These are phyloP conservation scores for Coluber constrictor DNA, from an alignment of 2,797 vertebrate genomes.

Conservation along the genomic window DNA sequence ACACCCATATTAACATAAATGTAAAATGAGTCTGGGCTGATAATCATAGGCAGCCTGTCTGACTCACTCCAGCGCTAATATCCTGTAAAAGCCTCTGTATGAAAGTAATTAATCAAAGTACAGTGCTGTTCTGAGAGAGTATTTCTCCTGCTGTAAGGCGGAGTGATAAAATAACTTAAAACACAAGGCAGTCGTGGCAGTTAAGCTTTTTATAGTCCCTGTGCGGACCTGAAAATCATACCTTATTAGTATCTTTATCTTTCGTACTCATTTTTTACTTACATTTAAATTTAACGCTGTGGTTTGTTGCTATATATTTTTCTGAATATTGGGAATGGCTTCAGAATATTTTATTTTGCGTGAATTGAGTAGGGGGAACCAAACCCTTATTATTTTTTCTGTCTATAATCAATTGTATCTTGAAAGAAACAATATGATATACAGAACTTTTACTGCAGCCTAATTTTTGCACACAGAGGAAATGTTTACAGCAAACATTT, in stretches of 20 bases:
- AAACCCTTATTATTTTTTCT: background rate
- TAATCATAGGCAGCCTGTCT: slow-evolving; percentile 67
- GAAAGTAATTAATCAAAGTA: slow-evolving; percentile 75
- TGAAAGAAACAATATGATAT: background rate
- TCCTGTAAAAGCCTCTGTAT: slow-evolving; percentile 62
- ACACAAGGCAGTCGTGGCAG: slow-evolving; percentile 64
- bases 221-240: slow-evolving; percentile 75
- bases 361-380: slow-evolving; percentile 42
- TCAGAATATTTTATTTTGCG: slow-evolving; percentile 41
- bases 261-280: slow-evolving; percentile 70
- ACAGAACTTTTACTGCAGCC: background rate
- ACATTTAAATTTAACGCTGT: slow-evolving; percentile 70
- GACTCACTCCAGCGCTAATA: slow-evolving; percentile 66
- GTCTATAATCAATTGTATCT: background rate
- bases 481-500: background rate
- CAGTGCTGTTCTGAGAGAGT: slow-evolving; percentile 55
- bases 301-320: slow-evolving; percentile 36
- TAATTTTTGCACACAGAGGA: background rate
- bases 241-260: slow-evolving; percentile 78
- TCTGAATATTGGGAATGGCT: slow-evolving; percentile 54
- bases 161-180: slow-evolving; percentile 71
- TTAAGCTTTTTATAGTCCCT: slow-evolving; percentile 75
- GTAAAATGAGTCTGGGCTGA: slow-evolving; percentile 67
- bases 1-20: slow-evolving; percentile 67
- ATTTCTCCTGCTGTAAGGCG: slow-evolving; percentile 67